Evolutionary conservation across 2,888 invertebrate genomes (phyloP), one percentile per base, ranked within the genome.

Genomic region (Melieria crassipennis): DNA sequence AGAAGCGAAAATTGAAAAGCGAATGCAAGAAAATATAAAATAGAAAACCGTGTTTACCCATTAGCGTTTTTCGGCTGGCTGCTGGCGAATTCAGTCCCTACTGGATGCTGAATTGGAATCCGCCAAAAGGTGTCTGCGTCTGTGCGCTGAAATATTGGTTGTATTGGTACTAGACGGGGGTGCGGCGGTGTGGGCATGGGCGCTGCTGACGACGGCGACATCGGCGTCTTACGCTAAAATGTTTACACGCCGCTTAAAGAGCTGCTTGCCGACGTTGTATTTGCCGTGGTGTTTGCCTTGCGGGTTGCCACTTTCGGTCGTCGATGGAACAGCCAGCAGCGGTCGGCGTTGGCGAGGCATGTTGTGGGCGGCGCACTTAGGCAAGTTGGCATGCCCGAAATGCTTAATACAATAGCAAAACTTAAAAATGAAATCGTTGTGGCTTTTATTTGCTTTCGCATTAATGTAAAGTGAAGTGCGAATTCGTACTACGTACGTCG

Each of bases 41-140:
- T 65, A 58, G 69, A 67, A 76, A 72, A 74, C 69, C 74, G 65
- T 83, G 81, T 83, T 83, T 83, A 80, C 82, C 83, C 83, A 83
- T 83, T 83, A 83, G 81, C 82, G 83, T 81, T 79, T 30, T 79
- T 70, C 47, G 69, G n/a, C 43, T 64, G 68, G 60, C 4, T 52
- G 30, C 46, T 64, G 64, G 50, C 52, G 52, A 42, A 63, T 63
- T 52, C 60, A 65, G 55, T 55, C 13, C 55, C 52, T 4, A 45
- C 43, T 13, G 64, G 64, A 65, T 55, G 13, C 55, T 45, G 16
- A 65, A 45, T 65, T 43, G 50, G 55, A 65, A 43, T 65, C 16
- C 52, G 64, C 65, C 65, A 65, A 65, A 65, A 62, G 56, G 46
- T 57, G 55, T 56, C 46, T 48, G 30, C 30, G 30, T 30, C 30